Evolutionary conservation across 2,113 vertebrate species (phyloP).

Genomic region (Muscicapa adusta): DNA sequence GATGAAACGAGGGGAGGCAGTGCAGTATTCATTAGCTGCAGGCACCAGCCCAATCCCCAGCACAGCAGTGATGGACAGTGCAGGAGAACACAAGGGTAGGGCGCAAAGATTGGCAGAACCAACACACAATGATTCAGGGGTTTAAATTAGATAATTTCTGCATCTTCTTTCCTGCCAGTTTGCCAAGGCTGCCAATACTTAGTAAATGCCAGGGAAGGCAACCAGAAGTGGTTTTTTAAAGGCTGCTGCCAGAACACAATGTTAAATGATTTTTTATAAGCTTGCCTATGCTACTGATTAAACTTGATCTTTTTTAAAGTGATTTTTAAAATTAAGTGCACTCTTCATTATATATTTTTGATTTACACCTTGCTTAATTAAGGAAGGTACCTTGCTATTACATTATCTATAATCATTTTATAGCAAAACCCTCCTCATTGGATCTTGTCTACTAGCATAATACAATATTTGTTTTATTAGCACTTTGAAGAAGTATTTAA

Average conservation of each 20-base stretch:
- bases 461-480: not conserved
- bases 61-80: not conserved
- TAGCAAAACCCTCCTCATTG: not conserved
- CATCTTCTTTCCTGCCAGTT: constrained; percentile 5
- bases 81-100: not conserved
- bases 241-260: not conserved
- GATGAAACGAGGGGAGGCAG: not conserved
- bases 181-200: constrained; percentile 35
- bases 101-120: not conserved
- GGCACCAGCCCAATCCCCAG: not conserved
- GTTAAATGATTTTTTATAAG: not conserved
- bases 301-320: not conserved
- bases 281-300: not conserved
- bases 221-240: constrained; percentile 14
- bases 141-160: constrained; percentile 2
- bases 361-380: not conserved
- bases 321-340: not conserved
- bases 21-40: not conserved
- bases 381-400: not conserved
- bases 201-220: not conserved
- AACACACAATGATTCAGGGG: not conserved
- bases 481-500: not conserved
- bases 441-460: not conserved
- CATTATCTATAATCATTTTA: not conserved
- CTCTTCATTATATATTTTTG: not conserved